Conservation (phyloP, 1,140 invertebrate genomes). For the Heterodera carotae region DNA sequence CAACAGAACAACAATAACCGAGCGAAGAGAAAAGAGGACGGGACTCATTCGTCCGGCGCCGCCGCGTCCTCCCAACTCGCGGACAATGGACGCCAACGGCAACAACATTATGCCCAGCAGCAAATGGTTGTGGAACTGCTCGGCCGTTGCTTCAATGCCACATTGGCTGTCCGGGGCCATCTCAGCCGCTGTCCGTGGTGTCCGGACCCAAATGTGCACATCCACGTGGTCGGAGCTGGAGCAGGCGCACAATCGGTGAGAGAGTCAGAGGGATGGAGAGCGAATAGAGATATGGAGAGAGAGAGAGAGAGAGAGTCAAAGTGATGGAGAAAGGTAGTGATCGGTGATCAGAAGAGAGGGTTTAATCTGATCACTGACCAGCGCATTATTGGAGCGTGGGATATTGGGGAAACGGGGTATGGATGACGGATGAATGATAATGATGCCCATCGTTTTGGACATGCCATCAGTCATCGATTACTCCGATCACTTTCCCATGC, state of each 20-base stretch:
- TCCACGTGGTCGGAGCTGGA: slow-evolving; percentile 30
- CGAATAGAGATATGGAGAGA: too few species aligned
- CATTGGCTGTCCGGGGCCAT: slow-evolving; percentile 35
- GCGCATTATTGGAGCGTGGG: too few species aligned
- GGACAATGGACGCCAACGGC: background rate
- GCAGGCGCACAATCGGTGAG: slow-evolving; percentile 30
- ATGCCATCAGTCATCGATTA: background rate
- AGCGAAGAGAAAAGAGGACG: background rate
- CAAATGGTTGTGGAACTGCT: slow-evolving; percentile 34
- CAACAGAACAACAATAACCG: background rate
- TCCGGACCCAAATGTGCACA: slow-evolving; percentile 42
- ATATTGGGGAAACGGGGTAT: too few species aligned
- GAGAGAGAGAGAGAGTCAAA: background rate
- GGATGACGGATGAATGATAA: too few species aligned
- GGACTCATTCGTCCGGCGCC: too few species aligned
- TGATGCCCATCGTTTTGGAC: too few species aligned
- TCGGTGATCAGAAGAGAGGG: too few species aligned
- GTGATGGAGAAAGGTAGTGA: too few species aligned
- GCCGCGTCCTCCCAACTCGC: too few species aligned
- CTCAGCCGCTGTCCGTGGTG: slow-evolving; percentile 42
- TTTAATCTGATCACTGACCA: too few species aligned
- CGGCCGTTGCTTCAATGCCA: slow-evolving; percentile 45
- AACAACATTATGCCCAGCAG: slow-evolving; percentile 6
- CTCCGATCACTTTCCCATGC: background rate
- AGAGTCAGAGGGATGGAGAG: too few species aligned